Evolutionary conservation across 2,113 vertebrate genomes (phyloP), one percentile per base, ranked within the genome.

Genomic region (Ctenodactylus gundi): DNA sequence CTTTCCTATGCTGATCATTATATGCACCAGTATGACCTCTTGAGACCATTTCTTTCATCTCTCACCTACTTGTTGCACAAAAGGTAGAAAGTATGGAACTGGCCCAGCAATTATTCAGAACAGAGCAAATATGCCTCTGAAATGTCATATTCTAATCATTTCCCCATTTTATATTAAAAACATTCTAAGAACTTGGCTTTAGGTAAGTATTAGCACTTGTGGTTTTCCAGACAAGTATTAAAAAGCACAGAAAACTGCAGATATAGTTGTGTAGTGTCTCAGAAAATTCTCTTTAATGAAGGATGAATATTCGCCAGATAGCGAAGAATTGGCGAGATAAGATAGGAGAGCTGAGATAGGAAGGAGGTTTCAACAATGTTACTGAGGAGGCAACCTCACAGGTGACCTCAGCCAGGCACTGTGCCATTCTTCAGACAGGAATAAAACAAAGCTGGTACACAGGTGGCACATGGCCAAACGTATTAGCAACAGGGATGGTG

Each of bases 401-500:
- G 14, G n/a, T n/a, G n/a, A n/a, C n/a, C n/a, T n/a, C n/a, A n/a
- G n/a, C n/a, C n/a, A n/a, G n/a, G n/a, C n/a, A n/a, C n/a, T 27
- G 18, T 36, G 15, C 20, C 21, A 21, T 36, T 67, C 27, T 17
- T 95, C 95, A 97, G 23, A 96, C n/a, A 46, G 97, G 95, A 60
- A 95, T 20, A 31, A 95, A 94, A 65, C 58, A 53, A n/a, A 97
- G 49, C 34, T 96, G 44, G 68, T 91, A 98, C 0, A 34, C 29
- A 4, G 96, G 95, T 0, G 94, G 67, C 41, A 93, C 3, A 7
- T 13, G 34, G 9, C 55, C 13, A 9, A 96, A 41, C 6, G 75
- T 89, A 14, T 3, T 55, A 29, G 8, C 1, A 57, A 14, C 0
- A 17, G 95, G 92, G 3, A 53, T 86, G 34, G 75, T 92, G 34